Conservation (phyloP, 2,888 invertebrate species). For the Thyatira batis region DNA sequence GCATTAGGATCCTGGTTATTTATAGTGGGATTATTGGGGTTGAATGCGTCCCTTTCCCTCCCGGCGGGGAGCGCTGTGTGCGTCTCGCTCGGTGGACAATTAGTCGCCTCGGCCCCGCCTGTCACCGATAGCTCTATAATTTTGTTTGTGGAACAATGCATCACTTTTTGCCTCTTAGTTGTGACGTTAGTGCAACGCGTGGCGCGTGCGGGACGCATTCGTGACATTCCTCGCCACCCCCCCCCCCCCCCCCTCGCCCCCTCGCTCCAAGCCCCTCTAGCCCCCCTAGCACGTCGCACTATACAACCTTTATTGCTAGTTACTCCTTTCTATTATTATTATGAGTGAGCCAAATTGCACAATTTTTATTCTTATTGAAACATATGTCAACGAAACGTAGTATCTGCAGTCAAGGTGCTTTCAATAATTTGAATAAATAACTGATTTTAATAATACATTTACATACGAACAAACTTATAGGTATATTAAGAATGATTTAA, state of each 20-base stretch:
- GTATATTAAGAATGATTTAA: too few relatives aligned
- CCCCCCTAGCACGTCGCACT: too few relatives aligned
- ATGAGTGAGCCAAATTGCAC: too few relatives aligned
- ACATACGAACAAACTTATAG: too few relatives aligned
- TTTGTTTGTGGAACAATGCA: neutral
- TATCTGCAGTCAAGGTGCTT: too few relatives aligned
- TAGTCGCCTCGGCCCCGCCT: slow-evolving; percentile 47
- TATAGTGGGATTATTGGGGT: slow-evolving; percentile 63
- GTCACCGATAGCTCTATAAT: slow-evolving; percentile 44
- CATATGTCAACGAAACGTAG: too few relatives aligned
- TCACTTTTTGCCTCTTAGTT: neutral
- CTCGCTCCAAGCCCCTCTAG: neutral
- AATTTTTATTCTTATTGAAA: too few relatives aligned
- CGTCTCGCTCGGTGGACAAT: slow-evolving; percentile 49
- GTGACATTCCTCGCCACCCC: neutral
- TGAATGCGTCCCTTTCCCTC: slow-evolving; percentile 37
- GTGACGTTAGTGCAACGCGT: neutral
- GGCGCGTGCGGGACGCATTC: neutral
- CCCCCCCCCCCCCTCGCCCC: neutral
- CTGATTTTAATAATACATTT: too few relatives aligned
- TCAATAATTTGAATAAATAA: too few relatives aligned
- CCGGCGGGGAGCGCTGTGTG: neutral
- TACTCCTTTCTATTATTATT: too few relatives aligned
- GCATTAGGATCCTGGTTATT: slow-evolving; percentile 68
- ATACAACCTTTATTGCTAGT: neutral